Conservation (phyloP, 2,113 vertebrate species). For the Ciconia boyciana region DNA sequence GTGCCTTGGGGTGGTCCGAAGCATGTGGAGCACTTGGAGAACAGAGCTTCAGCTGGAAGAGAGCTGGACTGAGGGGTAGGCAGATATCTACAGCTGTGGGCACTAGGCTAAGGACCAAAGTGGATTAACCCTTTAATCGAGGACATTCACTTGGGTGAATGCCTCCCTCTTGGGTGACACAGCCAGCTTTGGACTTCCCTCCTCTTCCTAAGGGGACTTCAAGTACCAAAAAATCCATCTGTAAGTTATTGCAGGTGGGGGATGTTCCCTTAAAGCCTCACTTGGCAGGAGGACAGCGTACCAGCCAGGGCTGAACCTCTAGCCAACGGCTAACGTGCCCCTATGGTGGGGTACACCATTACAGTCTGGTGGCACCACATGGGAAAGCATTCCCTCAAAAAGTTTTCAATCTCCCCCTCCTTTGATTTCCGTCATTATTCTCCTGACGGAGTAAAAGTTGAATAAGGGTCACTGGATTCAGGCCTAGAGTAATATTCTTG, state of each 20-base stretch:
- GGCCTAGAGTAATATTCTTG: neutral
- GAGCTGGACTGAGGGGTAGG: neutral
- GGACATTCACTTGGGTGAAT: neutral
- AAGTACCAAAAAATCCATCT: neutral
- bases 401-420: neutral
- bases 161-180: neutral
- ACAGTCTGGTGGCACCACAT: neutral
- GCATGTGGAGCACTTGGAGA: neutral
- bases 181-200: neutral
- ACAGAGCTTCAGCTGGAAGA: neutral
- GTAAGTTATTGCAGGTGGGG: neutral
- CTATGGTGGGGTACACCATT: rapidly evolving
- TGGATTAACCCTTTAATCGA: neutral
- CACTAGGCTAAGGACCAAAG: neutral
- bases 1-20: neutral
- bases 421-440: neutral
- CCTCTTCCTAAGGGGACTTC: neutral
- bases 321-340: neutral
- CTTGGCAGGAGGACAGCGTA: neutral
- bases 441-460: neutral
- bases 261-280: neutral
- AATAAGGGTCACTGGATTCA: neutral
- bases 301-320: neutral
- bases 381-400: neutral
- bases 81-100: neutral